These are phyloP conservation scores for Spermophilus dauricus DNA, from an alignment of 2,113 vertebrate species.

Conservation along the genomic window DNA sequence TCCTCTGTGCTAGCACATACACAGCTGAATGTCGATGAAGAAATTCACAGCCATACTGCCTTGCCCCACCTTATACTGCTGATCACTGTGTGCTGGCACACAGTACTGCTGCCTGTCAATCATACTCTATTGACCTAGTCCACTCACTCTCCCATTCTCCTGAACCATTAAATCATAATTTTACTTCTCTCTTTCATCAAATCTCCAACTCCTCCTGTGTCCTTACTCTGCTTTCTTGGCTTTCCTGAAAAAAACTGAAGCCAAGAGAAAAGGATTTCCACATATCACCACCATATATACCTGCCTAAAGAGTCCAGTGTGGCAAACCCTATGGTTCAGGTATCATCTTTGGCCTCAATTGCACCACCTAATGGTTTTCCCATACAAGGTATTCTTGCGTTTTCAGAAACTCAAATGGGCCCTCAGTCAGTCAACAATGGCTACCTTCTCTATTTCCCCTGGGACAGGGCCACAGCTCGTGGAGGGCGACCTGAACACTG, in stretches of 20 bases:
- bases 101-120: not conserved
- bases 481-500: not conserved
- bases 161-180: not conserved
- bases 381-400: not conserved
- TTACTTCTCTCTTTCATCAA: not conserved
- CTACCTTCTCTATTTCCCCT: not conserved
- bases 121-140: not conserved
- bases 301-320: not conserved
- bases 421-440: not conserved
- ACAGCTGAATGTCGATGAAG: not conserved
- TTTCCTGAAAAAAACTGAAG: not conserved
- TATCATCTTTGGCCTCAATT: not conserved
- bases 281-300: not conserved
- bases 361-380: not conserved
- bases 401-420: not conserved
- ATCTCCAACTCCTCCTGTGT: not conserved
- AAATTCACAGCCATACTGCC: not conserved
- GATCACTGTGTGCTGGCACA: not conserved
- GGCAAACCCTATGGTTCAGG: not conserved
- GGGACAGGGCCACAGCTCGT: not conserved
- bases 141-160: not conserved
- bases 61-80: not conserved
- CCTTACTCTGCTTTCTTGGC: not conserved
- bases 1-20: not conserved
- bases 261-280: not conserved